Evolutionary conservation across 2,888 invertebrate genomes (phyloP), one percentile per base, ranked within the genome.

Genomic region (Euclidia mi): DNA sequence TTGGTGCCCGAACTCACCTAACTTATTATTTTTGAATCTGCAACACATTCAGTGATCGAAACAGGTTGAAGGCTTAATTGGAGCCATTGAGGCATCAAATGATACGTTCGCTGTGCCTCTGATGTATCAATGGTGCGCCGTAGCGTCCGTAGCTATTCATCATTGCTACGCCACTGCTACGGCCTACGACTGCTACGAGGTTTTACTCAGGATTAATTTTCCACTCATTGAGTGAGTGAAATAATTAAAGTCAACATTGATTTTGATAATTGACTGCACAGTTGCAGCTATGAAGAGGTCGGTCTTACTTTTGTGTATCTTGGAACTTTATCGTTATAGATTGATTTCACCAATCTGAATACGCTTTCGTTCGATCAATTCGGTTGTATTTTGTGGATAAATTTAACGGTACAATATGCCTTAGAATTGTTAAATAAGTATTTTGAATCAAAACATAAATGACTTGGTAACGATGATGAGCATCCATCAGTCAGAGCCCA

Each of bases 91-190:
- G 12, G 12, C 25, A 14, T 6, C 2, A 25, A 20, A 29, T 29
- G 20, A 11, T 41, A 15, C 6, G n/a, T 29, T 40, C 40, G 12
- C n/a, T 18, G 37, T 18, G 37, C 37, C 14, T 34, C 14, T 6
- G 14, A 14, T 14, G 12, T 35, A 15, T 12, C n/a, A n/a, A n/a
- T 17, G 11, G 28, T 3, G 10, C 37, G 2, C 12, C 12, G 28
- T 4, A 47, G 44, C 35, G 45, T 41, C 48, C 15, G 37, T 45
- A 47, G 34, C 29, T 38, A 38, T 38, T 15, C 17, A 35, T 18
- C n/a, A 38, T 11, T 2, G 38, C 38, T 20, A 40, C 25, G 25
- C 11, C 2, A 20, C 20, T 11, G 40, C 40, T 40, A 40, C 40
- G 40, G 0, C 12, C 15, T 14, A 12, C 35, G 31, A n/a, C 10